A percentile compares a stretch with the other conserved stretches of the same genome.
These are phyloP conservation scores for Amblyteles armatorius DNA, from an alignment of 2,888 invertebrate species.

Conservation along the genomic window DNA sequence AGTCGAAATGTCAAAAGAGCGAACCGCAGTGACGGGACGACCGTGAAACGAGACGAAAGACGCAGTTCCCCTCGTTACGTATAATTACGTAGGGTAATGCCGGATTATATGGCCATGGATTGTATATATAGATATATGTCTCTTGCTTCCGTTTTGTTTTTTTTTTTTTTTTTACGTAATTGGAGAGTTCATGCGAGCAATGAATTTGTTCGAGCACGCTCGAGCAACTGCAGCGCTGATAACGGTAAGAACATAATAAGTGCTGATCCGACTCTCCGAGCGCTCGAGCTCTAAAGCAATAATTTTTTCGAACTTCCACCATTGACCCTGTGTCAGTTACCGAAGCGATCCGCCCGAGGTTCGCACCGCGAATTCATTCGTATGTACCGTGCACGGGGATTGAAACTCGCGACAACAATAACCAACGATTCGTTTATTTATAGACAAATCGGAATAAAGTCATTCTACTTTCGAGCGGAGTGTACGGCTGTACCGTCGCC, in stretches of 20 bases:
- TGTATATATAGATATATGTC: too few species aligned
- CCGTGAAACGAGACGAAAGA: background rate
- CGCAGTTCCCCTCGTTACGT: background rate
- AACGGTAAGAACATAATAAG: background rate
- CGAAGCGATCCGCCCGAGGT: slow-evolving; percentile 29
- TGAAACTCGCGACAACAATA: background rate
- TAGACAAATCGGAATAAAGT: slow-evolving; percentile 5
- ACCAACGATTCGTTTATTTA: slow-evolving; percentile 2
- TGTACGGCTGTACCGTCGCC: background rate
- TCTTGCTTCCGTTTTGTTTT: too few species aligned
- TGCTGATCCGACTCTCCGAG: background rate
- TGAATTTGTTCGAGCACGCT: slow-evolving; percentile 43
- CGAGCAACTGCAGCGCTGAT: slow-evolving; percentile 3
- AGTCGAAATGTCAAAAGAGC: slow-evolving; percentile 7
- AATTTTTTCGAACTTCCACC: background rate
- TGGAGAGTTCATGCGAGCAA: slow-evolving; percentile 37
- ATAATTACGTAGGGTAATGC: background rate
- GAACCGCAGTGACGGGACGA: background rate
- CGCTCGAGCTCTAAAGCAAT: background rate
- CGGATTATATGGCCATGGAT: too few species aligned
- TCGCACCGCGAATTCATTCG: too few species aligned
- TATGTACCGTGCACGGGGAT: too few species aligned
- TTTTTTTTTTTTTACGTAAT: background rate
- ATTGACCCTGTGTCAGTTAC: slow-evolving; percentile 19
- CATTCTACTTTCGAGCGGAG: background rate